Conservation (phyloP, 2,888 invertebrate species). For the Tipula confusa region DNA sequence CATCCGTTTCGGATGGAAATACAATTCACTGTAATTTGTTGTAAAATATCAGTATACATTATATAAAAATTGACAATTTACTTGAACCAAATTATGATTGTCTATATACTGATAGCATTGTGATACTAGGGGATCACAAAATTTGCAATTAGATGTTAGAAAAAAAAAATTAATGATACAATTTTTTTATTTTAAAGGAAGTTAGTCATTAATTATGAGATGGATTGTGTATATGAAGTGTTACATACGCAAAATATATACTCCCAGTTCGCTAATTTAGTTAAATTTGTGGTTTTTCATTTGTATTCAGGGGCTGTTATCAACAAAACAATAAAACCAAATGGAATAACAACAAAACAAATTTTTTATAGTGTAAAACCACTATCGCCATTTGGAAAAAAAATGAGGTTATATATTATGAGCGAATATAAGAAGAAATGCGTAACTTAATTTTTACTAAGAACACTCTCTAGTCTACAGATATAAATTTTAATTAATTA, state of each 20-base stretch:
- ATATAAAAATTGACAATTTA: neutral
- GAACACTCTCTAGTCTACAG: neutral
- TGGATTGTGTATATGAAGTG: neutral
- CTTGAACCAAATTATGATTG: neutral
- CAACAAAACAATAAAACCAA: neutral
- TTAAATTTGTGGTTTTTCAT: neutral
- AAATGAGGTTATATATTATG: neutral
- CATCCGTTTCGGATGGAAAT: neutral
- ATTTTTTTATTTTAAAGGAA: neutral
- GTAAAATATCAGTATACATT: neutral
- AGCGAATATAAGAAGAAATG: neutral
- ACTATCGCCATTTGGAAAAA: neutral
- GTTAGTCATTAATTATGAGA: neutral
- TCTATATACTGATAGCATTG: neutral
- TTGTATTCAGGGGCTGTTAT: neutral
- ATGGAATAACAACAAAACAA: neutral
- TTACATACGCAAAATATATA: neutral
- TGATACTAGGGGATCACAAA: neutral
- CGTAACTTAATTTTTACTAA: neutral
- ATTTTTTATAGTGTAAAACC: neutral
- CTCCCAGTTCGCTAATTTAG: neutral
- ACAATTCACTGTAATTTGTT: neutral
- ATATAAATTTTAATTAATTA: neutral
- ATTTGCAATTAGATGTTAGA: neutral
- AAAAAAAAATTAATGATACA: neutral